phyloP scores from a whole-genome alignment of 2,113 vertebrate genomes.

The Struthio camelus region DNA sequence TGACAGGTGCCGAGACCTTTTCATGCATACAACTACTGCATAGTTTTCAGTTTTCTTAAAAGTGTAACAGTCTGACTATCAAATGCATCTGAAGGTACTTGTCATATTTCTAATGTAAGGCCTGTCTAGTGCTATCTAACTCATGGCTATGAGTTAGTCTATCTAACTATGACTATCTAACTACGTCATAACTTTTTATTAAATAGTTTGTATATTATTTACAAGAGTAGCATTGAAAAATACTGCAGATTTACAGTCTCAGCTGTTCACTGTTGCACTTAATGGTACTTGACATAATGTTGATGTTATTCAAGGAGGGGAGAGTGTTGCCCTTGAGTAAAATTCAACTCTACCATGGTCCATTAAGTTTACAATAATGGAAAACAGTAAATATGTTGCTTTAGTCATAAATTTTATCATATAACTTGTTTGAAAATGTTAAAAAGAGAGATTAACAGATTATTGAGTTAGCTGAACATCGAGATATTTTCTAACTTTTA shows the following conservation, averaged over 20 bases:
- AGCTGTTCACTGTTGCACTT: not conserved
- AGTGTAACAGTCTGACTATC: not conserved
- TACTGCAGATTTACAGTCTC: not conserved
- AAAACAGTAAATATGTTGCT: not conserved
- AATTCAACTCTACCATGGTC: not conserved
- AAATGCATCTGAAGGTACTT: not conserved
- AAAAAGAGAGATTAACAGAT: not conserved
- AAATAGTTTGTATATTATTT: not conserved
- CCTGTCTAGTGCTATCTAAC: not conserved
- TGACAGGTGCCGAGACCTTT: not conserved
- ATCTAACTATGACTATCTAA: not conserved
- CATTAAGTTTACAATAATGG: not conserved
- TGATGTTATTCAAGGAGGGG: not conserved
- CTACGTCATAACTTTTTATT: not conserved
- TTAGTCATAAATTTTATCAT: not conserved
- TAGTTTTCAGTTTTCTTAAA: not conserved
- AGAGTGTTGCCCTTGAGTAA: not conserved
- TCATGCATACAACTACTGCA: not conserved
- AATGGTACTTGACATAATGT: not conserved
- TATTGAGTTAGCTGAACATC: not conserved
- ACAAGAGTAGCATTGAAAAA: not conserved
- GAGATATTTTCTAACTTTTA: not conserved
- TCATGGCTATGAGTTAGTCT: no score
- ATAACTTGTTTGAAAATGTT: not conserved
- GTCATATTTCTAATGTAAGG: not conserved